Evolutionary conservation across 1,140 invertebrate species (phyloP).

Genomic region (Drosophila bocki): DNA sequence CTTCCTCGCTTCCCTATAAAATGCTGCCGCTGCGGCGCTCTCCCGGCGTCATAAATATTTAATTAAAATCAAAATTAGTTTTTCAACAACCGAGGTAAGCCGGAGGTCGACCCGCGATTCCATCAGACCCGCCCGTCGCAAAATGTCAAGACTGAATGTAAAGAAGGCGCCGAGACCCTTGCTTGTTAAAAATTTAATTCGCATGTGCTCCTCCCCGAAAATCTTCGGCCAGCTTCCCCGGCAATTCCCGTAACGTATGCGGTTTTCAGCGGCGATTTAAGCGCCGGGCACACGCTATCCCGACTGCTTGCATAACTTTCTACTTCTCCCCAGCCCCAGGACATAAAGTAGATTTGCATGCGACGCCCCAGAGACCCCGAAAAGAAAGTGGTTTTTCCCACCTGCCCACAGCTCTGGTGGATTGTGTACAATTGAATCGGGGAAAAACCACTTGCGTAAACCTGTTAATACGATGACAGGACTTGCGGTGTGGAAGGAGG

Average conservation of each 20-base stretch:
- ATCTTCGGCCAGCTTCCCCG: constrained; percentile 7
- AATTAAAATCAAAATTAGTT: constrained; percentile 82
- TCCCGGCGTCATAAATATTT: constrained; percentile 69
- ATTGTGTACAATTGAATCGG: constrained; percentile 25
- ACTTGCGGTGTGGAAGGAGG: not conserved
- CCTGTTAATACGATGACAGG: constrained; percentile 26
- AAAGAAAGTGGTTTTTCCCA: constrained; percentile 11
- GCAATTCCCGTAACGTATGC: constrained; percentile 38
- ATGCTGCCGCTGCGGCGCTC: constrained; percentile 9
- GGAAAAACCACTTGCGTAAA: constrained; percentile 20
- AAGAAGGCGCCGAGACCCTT: constrained; percentile 29
- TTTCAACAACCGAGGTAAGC: constrained; percentile 36
- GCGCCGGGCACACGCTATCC: constrained; percentile 55
- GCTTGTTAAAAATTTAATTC: constrained; percentile 74
- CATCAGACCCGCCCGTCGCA: constrained; percentile 15
- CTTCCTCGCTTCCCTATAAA: constrained; percentile 15
- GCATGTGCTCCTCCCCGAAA: constrained; percentile 28
- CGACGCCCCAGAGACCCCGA: constrained; percentile 57
- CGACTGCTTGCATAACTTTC: constrained; percentile 54
- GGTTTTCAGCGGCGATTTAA: constrained; percentile 61
- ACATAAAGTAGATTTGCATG: constrained; percentile 72
- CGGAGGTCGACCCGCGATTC: constrained; percentile 24
- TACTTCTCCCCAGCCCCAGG: constrained; percentile 12
- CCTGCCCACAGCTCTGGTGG: not conserved
- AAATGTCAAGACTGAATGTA: constrained; percentile 43